These are phyloP conservation scores for Mus spretus DNA, from an alignment of 2,797 vertebrate species.

Conservation along the genomic window DNA sequence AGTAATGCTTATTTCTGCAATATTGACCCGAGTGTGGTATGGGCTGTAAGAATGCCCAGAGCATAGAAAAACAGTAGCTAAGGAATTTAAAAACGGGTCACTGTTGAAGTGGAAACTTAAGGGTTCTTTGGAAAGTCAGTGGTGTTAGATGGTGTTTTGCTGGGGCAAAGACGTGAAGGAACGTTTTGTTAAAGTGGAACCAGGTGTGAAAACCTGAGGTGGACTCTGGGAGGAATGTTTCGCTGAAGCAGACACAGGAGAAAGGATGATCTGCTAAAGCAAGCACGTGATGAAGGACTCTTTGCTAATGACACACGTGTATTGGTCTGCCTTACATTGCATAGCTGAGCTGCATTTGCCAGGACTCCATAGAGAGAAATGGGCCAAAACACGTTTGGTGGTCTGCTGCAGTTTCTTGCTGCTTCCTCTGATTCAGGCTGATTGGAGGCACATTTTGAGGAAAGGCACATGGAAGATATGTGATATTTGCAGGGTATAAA, in stretches of 20 bases:
- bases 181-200: too few relatives aligned
- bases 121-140: background rate
- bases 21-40: background rate
- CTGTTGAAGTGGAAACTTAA: background rate
- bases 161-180: too few relatives aligned
- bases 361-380: background rate
- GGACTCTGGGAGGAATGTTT: background rate
- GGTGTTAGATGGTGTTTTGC: too few relatives aligned
- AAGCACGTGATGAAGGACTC: background rate
- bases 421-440: background rate
- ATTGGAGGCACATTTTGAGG: background rate
- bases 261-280: background rate
- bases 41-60: background rate
- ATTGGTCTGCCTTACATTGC: background rate
- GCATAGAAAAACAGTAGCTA: background rate
- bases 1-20: background rate
- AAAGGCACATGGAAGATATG: too few relatives aligned
- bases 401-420: too few relatives aligned
- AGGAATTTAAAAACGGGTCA: background rate
- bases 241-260: background rate
- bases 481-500: background rate
- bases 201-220: too few relatives aligned
- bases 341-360: background rate
- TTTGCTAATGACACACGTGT: background rate
- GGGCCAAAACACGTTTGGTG: background rate